phyloP scores from a whole-genome alignment of 1,140 invertebrate species.

The Pseudobourletiella spinata region DNA sequence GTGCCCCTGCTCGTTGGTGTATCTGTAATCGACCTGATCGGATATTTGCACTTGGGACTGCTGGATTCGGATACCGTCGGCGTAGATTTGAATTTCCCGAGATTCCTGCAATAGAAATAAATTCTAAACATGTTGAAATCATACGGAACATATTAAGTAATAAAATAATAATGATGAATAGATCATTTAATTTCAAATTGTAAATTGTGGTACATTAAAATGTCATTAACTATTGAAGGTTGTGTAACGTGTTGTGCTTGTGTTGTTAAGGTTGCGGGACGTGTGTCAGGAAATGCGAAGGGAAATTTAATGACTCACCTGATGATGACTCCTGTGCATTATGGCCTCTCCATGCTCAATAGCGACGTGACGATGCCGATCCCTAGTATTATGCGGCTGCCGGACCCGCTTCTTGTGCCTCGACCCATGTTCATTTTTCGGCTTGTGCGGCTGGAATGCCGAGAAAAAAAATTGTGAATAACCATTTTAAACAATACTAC shows the following conservation, averaged over 20 bases:
- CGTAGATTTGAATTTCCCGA: too few relatives aligned
- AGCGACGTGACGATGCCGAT: conserved; percentile 69
- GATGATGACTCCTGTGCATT: conserved; percentile 45
- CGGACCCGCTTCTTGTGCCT: conserved; percentile 72
- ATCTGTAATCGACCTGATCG: neutral
- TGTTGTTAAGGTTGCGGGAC: neutral
- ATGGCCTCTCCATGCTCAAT: conserved; percentile 78
- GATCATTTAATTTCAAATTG: neutral
- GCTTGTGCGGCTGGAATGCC: conserved; percentile 49
- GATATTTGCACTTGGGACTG: too few relatives aligned
- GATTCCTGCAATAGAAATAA: neutral
- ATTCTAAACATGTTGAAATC: neutral
- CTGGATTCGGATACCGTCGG: too few relatives aligned
- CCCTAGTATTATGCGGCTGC: conserved; percentile 75
- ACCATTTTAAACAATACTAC: neutral
- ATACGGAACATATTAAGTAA: neutral
- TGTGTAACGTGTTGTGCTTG: neutral
- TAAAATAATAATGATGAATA: neutral
- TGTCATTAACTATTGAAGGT: too few relatives aligned
- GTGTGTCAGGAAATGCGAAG: too few relatives aligned
- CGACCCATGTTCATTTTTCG: conserved; percentile 50
- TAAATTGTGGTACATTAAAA: too few relatives aligned
- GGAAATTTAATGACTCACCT: neutral
- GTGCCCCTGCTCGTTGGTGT: neutral
- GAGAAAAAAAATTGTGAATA: neutral